Evolutionary conservation across 2,888 invertebrate species (phyloP).

Genomic region (Brachyptera putata): DNA sequence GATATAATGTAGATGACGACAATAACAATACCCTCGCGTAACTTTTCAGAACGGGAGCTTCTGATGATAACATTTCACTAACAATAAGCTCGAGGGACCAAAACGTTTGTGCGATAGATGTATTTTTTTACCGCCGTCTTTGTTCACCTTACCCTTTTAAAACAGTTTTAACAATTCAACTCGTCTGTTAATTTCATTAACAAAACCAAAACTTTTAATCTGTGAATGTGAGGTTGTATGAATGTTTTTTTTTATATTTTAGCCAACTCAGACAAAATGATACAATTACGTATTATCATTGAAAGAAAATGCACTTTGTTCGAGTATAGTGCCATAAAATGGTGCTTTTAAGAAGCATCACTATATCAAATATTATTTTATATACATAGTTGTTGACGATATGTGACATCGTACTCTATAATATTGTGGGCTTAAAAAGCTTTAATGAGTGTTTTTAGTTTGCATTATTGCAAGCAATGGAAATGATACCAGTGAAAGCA

Average conservation of each 20-base stretch:
- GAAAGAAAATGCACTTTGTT: constrained; percentile 9
- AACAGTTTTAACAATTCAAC: neutral
- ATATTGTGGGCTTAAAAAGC: neutral
- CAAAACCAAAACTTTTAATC: neutral
- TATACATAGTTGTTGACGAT: constrained; percentile 9
- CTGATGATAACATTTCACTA: constrained; percentile 23
- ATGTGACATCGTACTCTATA: no score
- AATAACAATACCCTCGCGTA: constrained; percentile 20
- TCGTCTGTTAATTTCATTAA: constrained; percentile 12
- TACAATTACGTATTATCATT: neutral
- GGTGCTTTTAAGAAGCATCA: constrained; percentile 16
- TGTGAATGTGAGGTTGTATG: constrained; percentile 2
- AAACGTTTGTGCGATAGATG: constrained; percentile 18
- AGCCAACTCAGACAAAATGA: no score
- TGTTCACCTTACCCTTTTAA: neutral
- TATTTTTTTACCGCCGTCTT: constrained; percentile 16
- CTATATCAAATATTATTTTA: no score
- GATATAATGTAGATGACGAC: no score
- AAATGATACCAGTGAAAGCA: neutral
- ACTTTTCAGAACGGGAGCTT: neutral
- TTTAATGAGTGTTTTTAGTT: neutral
- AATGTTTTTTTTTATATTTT: no score
- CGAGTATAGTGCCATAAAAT: constrained; percentile 18
- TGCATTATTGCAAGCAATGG: neutral
- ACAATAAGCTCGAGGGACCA: constrained; percentile 32